These are phyloP conservation scores for Pogonophryne albipinna DNA, from an alignment of 2,797 vertebrate genomes.

Conservation along the genomic window DNA sequence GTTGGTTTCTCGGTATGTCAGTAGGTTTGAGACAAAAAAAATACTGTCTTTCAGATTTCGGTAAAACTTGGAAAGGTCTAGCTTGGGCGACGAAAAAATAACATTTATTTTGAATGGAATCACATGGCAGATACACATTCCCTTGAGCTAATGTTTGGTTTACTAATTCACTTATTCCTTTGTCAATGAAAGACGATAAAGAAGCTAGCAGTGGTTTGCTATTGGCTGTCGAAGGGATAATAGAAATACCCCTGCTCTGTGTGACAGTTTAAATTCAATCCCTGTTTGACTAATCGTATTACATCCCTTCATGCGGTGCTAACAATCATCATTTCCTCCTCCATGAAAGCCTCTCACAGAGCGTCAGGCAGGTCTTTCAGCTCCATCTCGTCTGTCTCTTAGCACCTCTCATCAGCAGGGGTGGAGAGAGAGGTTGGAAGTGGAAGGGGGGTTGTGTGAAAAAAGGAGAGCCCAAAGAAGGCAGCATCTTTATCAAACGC, in stretches of 20 bases:
- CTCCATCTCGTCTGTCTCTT: constrained; percentile 70
- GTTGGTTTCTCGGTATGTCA: too few species aligned
- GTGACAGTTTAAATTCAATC: constrained; percentile 48
- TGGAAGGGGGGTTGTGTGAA: constrained; percentile 56
- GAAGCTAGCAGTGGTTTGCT: neutral
- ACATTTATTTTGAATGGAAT: too few species aligned
- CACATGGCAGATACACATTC: too few species aligned
- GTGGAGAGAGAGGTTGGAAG: constrained; percentile 42
- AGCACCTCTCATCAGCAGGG: constrained; percentile 73
- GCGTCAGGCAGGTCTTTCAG: constrained; percentile 62
- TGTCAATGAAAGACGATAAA: constrained; percentile 9
- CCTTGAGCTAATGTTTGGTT: too few species aligned
- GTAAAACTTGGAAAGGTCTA: too few species aligned
- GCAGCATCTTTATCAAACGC: constrained; percentile 81
- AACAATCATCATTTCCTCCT: constrained; percentile 64
- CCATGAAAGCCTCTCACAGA: constrained; percentile 59
- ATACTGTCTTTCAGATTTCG: too few species aligned
- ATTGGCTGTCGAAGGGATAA: neutral
- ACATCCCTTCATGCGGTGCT: constrained; percentile 33
- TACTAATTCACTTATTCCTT: neutral
- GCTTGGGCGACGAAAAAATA: too few species aligned
- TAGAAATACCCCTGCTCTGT: constrained; percentile 17
- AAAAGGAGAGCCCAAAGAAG: constrained; percentile 68
- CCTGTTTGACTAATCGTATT: constrained; percentile 47
- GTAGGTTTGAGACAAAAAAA: too few species aligned